Evolutionary conservation across 2,888 invertebrate species (phyloP).

Genomic region (Morinoia aosen): DNA sequence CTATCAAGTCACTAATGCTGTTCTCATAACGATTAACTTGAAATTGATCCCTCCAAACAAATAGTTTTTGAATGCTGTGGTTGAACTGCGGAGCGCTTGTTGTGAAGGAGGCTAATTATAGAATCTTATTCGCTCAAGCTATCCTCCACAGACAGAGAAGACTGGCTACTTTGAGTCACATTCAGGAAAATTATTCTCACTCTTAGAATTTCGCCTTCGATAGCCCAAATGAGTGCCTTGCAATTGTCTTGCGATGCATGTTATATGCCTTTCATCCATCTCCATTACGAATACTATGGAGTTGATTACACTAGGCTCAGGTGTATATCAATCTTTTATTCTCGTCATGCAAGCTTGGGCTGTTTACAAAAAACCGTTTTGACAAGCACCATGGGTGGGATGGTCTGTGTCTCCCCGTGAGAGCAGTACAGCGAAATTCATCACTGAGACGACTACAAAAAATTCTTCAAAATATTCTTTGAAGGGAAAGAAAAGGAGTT

Average conservation of each 20-base stretch:
- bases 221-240: neutral
- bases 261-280: constrained; percentile 9
- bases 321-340: constrained; percentile 37
- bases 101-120: neutral
- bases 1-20: neutral
- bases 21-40: neutral
- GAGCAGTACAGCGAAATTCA: neutral
- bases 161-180: neutral
- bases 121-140: neutral
- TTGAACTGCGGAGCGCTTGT: neutral
- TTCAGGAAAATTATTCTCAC: neutral
- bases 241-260: constrained; percentile 28
- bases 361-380: neutral
- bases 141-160: neutral
- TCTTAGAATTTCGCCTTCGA: neutral
- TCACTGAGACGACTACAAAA: neutral
- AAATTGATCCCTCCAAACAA: neutral
- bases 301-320: neutral
- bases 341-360: neutral
- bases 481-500: too few species aligned
- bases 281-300: constrained; percentile 40
- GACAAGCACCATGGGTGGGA: constrained; percentile 27
- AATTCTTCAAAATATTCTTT: neutral
- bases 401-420: neutral
- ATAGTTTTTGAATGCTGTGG: neutral